Percentiles rank a stretch among this genome's conserved stretches.
These are phyloP conservation scores for Noctua pronuba DNA, from an alignment of 2,888 invertebrate genomes.

Conservation along the genomic window DNA sequence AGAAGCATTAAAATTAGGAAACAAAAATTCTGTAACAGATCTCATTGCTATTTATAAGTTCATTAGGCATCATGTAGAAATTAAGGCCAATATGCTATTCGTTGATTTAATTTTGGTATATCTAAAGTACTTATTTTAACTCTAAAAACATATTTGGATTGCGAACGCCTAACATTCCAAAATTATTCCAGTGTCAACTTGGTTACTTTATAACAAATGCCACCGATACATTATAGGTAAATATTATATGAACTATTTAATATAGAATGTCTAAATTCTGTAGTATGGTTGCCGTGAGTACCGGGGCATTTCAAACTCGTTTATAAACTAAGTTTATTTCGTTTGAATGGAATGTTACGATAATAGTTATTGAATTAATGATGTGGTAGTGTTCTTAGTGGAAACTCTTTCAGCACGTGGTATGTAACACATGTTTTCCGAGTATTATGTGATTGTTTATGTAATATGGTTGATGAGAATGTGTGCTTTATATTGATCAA, in stretches of 20 bases:
- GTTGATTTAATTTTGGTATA: conserved; percentile 59
- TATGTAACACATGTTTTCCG: conserved; percentile 71
- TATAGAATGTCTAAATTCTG: conserved; percentile 56
- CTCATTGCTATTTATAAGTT: conserved; percentile 80
- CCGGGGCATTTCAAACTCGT: conserved; percentile 79
- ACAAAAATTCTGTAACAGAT: conserved; percentile 74
- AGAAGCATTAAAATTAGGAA: conserved; percentile 62
- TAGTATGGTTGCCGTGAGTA: conserved; percentile 75
- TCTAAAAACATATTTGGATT: conserved; percentile 55
- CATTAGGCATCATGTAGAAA: conserved; percentile 72
- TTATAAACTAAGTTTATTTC: conserved; percentile 69
- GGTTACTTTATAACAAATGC: conserved; percentile 72
- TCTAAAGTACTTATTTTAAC: conserved; percentile 64
- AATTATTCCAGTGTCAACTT: conserved; percentile 74
- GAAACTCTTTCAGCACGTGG: conserved; percentile 83
- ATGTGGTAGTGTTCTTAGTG: conserved; percentile 83
- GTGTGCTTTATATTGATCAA: conserved; percentile 70
- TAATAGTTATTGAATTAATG: conserved; percentile 75
- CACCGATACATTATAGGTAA: conserved; percentile 79
- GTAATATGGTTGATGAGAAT: conserved; percentile 70
- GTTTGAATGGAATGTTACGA: conserved; percentile 76
- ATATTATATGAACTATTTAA: conserved; percentile 63
- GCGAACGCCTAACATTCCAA: conserved; percentile 81
- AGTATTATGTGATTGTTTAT: conserved; percentile 74
- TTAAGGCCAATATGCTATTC: conserved; percentile 68